Evolutionary conservation across 2,797 vertebrate species (phyloP).

Genomic region (Amblyopsis hoosieri): DNA sequence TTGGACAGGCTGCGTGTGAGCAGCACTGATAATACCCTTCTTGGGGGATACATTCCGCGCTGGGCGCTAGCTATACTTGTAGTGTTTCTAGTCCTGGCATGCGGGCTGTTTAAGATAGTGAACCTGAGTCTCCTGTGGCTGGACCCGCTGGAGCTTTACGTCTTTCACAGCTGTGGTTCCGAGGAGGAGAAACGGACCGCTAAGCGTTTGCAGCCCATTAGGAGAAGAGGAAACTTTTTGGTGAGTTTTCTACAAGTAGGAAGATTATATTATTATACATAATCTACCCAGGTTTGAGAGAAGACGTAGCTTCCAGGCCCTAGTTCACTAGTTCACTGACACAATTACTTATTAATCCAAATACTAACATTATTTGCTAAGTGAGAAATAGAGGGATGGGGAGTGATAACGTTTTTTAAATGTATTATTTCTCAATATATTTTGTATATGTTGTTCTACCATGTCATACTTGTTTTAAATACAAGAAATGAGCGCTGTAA

Average conservation of each 20-base stretch:
- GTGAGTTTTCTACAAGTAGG: conserved; percentile 39
- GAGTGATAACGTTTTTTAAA: too few relatives aligned
- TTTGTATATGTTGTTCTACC: too few relatives aligned
- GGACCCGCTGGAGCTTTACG: conserved; percentile 87
- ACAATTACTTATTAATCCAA: too few relatives aligned
- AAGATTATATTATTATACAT: not conserved
- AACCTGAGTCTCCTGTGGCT: conserved; percentile 85
- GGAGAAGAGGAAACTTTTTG: conserved; percentile 85
- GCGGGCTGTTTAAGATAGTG: conserved; percentile 78
- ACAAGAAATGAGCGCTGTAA: too few relatives aligned
- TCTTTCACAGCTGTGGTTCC: conserved; percentile 86
- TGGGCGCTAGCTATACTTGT: conserved; percentile 75
- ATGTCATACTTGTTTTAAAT: too few relatives aligned
- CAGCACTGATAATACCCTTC: conserved; percentile 33
- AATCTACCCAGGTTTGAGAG: too few relatives aligned
- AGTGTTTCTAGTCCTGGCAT: conserved; percentile 72
- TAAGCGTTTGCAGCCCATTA: conserved; percentile 82
- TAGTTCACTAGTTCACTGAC: too few relatives aligned
- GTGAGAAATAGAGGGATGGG: too few relatives aligned
- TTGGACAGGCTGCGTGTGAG: conserved; percentile 66
- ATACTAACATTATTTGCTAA: too few relatives aligned
- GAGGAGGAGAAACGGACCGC: conserved; percentile 84
- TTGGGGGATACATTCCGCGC: conserved; percentile 62
- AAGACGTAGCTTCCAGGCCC: too few relatives aligned
- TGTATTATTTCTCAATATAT: too few relatives aligned